Conservation (phyloP, 2,888 invertebrate genomes). For the Ischnura elegans region DNA sequence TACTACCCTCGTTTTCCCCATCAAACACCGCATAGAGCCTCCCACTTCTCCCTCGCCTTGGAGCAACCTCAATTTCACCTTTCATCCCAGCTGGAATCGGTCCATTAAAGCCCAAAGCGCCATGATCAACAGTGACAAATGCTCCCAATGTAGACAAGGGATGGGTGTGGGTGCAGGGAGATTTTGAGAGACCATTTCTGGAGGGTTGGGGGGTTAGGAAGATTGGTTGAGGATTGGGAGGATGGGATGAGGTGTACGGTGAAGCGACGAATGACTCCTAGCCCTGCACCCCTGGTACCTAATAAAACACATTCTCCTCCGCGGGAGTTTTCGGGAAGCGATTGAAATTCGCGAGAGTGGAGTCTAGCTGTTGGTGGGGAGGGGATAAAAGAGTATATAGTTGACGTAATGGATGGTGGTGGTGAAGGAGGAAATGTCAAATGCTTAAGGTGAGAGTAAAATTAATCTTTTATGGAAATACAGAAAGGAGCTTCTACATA, state of each 20-base stretch:
- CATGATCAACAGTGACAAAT: conserved; percentile 52
- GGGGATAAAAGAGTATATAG: background rate
- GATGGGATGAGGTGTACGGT: no score
- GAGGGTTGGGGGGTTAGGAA: background rate
- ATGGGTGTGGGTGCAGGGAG: background rate
- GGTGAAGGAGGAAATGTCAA: conserved; percentile 5
- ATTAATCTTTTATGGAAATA: no score
- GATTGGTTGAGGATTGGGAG: background rate
- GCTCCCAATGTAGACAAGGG: conserved; percentile 43
- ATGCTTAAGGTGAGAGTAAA: no score
- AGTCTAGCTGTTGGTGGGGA: background rate
- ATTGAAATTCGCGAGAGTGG: background rate
- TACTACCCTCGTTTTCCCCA: background rate
- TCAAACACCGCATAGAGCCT: background rate
- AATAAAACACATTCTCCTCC: conserved; percentile 16
- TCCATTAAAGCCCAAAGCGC: conserved; percentile 45
- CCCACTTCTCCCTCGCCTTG: background rate
- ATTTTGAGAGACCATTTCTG: background rate
- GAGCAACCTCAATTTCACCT: conserved; percentile 34
- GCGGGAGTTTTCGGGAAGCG: background rate
- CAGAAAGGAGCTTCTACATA: no score
- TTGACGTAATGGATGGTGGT: background rate
- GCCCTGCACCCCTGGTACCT: background rate
- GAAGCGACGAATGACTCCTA: background rate
- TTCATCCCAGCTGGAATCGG: conserved; percentile 49